Percentiles rank a stretch among this genome's conserved stretches.
phyloP scores from a whole-genome alignment of 2,888 invertebrate species.

The Rhagophthalmus giganteus region DNA sequence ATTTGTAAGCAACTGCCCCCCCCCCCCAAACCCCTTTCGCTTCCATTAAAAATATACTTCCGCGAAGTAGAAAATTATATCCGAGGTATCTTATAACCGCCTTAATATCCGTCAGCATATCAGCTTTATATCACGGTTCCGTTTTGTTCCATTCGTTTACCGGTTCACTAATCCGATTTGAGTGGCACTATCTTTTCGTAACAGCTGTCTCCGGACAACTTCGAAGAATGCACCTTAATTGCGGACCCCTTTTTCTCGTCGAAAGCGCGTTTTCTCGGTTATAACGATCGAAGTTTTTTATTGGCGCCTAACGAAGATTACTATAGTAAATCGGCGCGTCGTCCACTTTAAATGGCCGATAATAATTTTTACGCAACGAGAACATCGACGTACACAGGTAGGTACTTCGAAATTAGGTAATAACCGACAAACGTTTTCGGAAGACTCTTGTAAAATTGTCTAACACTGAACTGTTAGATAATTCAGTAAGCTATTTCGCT shows the following conservation, averaged over 20 bases:
- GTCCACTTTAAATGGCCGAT: no score
- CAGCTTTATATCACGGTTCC: slow-evolving; percentile 34
- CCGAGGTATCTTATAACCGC: slow-evolving; percentile 16
- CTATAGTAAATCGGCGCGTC: no score
- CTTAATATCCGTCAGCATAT: slow-evolving; percentile 11
- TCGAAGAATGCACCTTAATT: slow-evolving; percentile 8
- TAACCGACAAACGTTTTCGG: no score
- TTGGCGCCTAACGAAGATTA: no score
- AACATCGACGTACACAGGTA: no score
- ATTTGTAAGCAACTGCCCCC: no score
- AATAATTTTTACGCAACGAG: no score
- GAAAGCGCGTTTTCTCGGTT: no score
- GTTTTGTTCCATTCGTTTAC: slow-evolving; percentile 45
- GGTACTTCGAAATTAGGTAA: no score
- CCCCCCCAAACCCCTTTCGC: no score
- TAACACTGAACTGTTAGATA: slow-evolving; percentile 26
- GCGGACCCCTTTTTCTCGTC: no score
- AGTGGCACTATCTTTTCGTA: slow-evolving; percentile 39
- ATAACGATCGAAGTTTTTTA: no score
- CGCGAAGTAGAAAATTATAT: slow-evolving; percentile 16
- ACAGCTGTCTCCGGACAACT: slow-evolving; percentile 10
- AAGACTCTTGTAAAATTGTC: slow-evolving; percentile 2
- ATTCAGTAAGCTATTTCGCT: slow-evolving; percentile 31
- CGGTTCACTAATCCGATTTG: slow-evolving; percentile 44
- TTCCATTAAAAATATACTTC: slow-evolving; percentile 20